phyloP scores from a whole-genome alignment of 2,888 invertebrate genomes.

The Cephus pygmeus region DNA sequence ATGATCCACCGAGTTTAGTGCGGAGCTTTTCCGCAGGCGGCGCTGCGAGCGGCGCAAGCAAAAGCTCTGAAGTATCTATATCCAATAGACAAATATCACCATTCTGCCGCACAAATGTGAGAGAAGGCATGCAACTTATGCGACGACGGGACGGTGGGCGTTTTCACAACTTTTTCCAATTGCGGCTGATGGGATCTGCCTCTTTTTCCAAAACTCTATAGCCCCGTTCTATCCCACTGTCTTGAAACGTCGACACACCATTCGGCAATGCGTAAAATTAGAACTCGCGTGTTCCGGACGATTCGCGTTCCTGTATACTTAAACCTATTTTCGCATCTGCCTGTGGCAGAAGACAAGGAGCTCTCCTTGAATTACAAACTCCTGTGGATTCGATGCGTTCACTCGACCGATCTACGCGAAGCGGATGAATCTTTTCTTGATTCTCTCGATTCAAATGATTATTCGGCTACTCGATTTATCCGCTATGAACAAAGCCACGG shows the following conservation, averaged over 20 bases:
- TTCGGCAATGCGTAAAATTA: constrained; percentile 42
- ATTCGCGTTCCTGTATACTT: constrained; percentile 32
- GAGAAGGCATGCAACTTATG: neutral
- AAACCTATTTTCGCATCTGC: constrained; percentile 27
- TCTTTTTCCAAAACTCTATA: neutral
- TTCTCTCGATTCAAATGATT: neutral
- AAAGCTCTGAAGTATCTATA: neutral
- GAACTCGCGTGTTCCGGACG: constrained; percentile 30
- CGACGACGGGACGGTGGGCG: constrained; percentile 18
- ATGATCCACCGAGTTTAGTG: neutral
- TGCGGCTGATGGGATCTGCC: constrained; percentile 26
- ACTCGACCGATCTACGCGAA: constrained; percentile 6
- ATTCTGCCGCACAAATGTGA: neutral
- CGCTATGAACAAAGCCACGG: neutral
- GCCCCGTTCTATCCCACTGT: neutral
- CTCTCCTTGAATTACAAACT: neutral
- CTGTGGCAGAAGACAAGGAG: neutral
- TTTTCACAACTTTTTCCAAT: constrained; percentile 33
- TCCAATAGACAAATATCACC: neutral
- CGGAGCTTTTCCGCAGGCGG: neutral
- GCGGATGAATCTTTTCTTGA: neutral
- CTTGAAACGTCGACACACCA: constrained; percentile 15
- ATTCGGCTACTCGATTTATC: neutral
- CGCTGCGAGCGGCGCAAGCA: neutral
- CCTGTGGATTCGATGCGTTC: constrained; percentile 23